These are phyloP conservation scores for Tigriopus californicus DNA, from an alignment of 2,888 invertebrate species.

Conservation along the genomic window DNA sequence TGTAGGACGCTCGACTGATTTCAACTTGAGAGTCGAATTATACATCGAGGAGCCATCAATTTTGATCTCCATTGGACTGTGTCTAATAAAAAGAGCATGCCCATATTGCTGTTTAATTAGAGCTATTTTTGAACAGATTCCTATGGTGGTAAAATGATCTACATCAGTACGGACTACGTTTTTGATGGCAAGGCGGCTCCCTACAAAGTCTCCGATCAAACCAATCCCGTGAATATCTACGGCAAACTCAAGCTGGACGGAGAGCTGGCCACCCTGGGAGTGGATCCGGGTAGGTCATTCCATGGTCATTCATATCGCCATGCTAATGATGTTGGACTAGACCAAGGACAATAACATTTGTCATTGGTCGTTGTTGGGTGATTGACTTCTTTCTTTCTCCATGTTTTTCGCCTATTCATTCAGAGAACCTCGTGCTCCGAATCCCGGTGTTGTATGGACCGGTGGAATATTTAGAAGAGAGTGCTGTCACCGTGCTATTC, in stretches of 20 bases:
- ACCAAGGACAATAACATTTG: too few relatives aligned
- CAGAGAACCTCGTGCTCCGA: conserved; percentile 31
- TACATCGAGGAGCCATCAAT: too few relatives aligned
- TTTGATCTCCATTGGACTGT: too few relatives aligned
- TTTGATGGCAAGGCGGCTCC: conserved; percentile 35
- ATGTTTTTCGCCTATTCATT: background rate
- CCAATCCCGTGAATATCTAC: conserved; percentile 34
- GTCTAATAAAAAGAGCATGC: too few relatives aligned
- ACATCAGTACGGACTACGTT: conserved; percentile 37
- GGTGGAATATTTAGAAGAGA: conserved; percentile 31
- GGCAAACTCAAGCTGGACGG: conserved; percentile 32
- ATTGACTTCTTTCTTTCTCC: background rate
- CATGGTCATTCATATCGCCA: too few relatives aligned
- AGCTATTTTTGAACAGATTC: conserved; percentile 13
- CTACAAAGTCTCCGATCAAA: conserved; percentile 26
- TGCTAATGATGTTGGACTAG: too few relatives aligned
- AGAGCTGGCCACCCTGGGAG: conserved; percentile 26
- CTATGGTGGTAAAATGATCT: conserved; percentile 22
- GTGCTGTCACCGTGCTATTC: conserved; percentile 31
- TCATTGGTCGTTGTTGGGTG: too few relatives aligned
- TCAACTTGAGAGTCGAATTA: too few relatives aligned
- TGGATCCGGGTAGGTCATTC: conserved; percentile 24
- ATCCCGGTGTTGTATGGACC: conserved; percentile 34
- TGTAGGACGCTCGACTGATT: too few relatives aligned
- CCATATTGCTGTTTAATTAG: too few relatives aligned